Base-by-base conservation (phyloP, 2,113 vertebrate species). In the Nannospalax galili region DNA sequence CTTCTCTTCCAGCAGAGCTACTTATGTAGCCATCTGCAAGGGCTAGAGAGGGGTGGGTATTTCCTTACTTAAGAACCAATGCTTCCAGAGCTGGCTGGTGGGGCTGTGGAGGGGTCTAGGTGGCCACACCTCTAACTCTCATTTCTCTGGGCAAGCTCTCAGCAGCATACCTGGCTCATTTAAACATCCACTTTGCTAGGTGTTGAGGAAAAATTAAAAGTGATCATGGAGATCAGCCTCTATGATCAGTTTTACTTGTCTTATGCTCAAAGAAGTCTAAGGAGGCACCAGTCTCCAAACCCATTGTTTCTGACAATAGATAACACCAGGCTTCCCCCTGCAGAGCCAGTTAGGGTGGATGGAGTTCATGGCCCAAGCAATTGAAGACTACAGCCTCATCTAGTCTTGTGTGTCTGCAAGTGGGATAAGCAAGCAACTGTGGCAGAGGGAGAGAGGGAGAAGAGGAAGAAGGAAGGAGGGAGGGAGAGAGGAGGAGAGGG, bases 201-300 rank as follows among this genome's bases (percentile, higher is more conserved):
- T 95, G 70, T 93, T 52, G 35, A 75, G 77, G 89, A 93, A 77
- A 74, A 75, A 86, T 86, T 79, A 84, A 90, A 70, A 82, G 86
- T 30, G 74, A 84, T 88, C 93, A 56, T 24, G 24, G 58, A 19
- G 35, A 86, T 65, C 75, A 3, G n/a, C 48, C 81, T 70, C 69
- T 52, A 75, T 15, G 70, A 91, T 96, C 91, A 72, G 37, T 84
- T 86, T 89, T 28, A 73, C 95, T 70, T 65, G 85, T 73, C 95
- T 85, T 86, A 77, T 73, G 70, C 79, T 56, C 86, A 78, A 86
- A 70, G 92, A 93, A 93, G n/a, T 84, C 40, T 58, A 26, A 17
- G 65, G 78, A 67, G 22, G 82, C 88, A 70, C 56, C 60, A 52
- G 58, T 70, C 65, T 65, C 48, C 77, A 93, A 86, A 77, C 58